phyloP scores from a whole-genome alignment of 2,888 invertebrate species.

The Lasioglossum lativentre region DNA sequence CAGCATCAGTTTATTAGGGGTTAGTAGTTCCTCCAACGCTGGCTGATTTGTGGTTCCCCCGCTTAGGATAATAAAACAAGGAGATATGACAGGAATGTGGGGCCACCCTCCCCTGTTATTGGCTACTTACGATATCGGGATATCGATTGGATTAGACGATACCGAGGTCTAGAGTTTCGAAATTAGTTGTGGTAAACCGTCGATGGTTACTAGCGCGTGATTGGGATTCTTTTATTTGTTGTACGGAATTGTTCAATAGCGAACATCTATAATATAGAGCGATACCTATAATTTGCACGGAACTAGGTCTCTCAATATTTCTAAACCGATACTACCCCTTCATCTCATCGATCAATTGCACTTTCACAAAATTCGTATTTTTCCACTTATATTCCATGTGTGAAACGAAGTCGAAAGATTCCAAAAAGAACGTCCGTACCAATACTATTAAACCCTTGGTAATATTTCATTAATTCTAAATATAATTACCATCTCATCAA shows the following conservation, averaged over 20 bases:
- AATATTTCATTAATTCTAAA: too few species aligned
- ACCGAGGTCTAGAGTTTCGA: not conserved
- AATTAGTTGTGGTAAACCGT: not conserved
- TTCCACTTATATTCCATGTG: too few species aligned
- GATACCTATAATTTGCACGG: not conserved
- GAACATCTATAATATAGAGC: not conserved
- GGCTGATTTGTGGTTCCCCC: not conserved
- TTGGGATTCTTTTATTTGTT: not conserved
- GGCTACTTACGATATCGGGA: slow-evolving; percentile 13
- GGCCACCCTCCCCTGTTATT: not conserved
- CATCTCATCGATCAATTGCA: not conserved
- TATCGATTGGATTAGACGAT: slow-evolving; percentile 3
- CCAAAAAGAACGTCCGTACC: too few species aligned
- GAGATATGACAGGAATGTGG: not conserved
- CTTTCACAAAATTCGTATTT: not conserved
- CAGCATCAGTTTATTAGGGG: not conserved
- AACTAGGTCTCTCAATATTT: not conserved
- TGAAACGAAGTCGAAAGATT: too few species aligned
- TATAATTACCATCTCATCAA: too few species aligned
- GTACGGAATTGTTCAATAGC: not conserved
- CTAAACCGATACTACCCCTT: not conserved
- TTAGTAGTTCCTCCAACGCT: not conserved
- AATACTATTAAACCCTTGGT: too few species aligned
- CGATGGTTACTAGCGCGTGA: not conserved
- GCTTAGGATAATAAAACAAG: not conserved